Conservation (phyloP, 2,113 vertebrate species). For the Penelope pileata region DNA sequence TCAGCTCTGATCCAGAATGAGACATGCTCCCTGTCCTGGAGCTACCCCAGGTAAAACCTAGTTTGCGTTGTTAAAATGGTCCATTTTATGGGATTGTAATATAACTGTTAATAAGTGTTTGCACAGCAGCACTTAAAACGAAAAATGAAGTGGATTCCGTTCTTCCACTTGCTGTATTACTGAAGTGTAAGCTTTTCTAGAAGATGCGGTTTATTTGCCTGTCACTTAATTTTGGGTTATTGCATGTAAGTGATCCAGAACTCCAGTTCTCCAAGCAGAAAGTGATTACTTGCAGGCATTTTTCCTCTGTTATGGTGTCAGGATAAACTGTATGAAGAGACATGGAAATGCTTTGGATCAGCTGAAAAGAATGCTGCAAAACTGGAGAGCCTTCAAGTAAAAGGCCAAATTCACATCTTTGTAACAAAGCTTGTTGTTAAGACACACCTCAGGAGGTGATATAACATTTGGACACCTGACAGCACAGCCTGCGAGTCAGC, state of each 20-base stretch:
- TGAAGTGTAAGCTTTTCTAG: background rate
- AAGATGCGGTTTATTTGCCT: background rate
- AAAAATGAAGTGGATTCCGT: background rate
- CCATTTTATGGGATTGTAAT: background rate
- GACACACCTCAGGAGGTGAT: constrained; percentile 13
- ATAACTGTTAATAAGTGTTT: background rate
- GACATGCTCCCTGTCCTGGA: background rate
- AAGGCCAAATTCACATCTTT: background rate
- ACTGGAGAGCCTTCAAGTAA: background rate
- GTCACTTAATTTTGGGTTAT: background rate
- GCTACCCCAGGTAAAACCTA: background rate
- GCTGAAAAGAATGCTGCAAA: constrained; percentile 42
- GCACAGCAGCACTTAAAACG: background rate
- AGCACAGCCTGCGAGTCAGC: background rate
- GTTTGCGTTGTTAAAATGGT: background rate
- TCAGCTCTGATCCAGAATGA: background rate
- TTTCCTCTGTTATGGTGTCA: background rate
- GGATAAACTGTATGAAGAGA: background rate
- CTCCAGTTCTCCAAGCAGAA: background rate
- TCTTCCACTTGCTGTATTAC: background rate
- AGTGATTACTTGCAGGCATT: background rate
- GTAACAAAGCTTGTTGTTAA: background rate
- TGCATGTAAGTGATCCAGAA: background rate
- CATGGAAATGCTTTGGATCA: constrained; percentile 15
- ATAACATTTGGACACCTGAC: background rate